Evolutionary conservation across 2,888 invertebrate species (phyloP).

Genomic region (Cheilosia variabilis): DNA sequence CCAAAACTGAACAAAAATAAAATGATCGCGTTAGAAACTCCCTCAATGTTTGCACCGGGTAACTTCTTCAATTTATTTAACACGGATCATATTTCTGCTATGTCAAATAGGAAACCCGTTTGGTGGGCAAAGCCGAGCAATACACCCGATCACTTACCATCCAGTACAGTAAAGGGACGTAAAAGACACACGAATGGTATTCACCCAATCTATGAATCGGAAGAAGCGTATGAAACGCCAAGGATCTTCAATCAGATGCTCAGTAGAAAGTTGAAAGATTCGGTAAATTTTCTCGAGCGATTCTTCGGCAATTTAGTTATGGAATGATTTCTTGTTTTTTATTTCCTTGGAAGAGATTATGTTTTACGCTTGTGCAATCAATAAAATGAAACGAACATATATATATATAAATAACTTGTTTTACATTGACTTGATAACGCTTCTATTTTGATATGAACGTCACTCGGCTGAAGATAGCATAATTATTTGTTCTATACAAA

Average conservation of each 20-base stretch:
- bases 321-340: background rate
- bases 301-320: conserved; percentile 56
- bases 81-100: conserved; percentile 50
- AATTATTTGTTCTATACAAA: too few relatives aligned
- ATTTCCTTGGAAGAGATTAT: too few relatives aligned
- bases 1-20: background rate
- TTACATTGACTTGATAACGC: too few relatives aligned
- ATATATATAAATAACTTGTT: background rate
- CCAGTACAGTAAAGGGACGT: background rate
- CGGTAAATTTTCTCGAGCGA: conserved; percentile 40
- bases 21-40: conserved; percentile 3
- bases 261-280: conserved; percentile 43
- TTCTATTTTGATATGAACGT: too few relatives aligned
- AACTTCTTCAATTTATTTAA: conserved; percentile 52
- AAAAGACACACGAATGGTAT: conserved; percentile 26
- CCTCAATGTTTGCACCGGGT: conserved; percentile 32
- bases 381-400: background rate
- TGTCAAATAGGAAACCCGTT: conserved; percentile 23
- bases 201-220: conserved; percentile 4
- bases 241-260: conserved; percentile 17
- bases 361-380: background rate
- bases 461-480: too few relatives aligned
- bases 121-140: conserved; percentile 44
- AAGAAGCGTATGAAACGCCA: conserved; percentile 18
- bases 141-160: background rate